These are phyloP conservation scores for Herpetotheres cachinnans DNA, from an alignment of 2,113 vertebrate species.

Conservation along the genomic window DNA sequence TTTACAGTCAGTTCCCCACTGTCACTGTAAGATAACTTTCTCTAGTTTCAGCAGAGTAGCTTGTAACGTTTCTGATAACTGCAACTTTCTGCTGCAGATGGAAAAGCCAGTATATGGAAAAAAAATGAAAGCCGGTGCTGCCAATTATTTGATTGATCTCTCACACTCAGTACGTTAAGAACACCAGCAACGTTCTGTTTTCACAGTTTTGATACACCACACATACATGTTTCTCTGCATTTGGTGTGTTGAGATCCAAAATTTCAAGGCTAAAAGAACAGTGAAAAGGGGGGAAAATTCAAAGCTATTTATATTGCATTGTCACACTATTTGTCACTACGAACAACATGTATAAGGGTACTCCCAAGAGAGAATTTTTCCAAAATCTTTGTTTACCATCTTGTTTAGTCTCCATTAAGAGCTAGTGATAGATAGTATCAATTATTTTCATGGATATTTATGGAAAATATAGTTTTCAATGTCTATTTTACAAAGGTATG, in stretches of 20 bases:
- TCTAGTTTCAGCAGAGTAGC: slow-evolving; percentile 44
- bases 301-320: background rate
- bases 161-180: slow-evolving; percentile 12
- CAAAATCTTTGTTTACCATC: background rate
- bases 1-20: slow-evolving; percentile 47
- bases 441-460: background rate
- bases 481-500: background rate
- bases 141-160: slow-evolving; percentile 18
- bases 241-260: background rate
- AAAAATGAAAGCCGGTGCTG: background rate
- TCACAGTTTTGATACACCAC: background rate
- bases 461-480: background rate
- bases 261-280: background rate
- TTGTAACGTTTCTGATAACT: slow-evolving; percentile 44
- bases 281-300: background rate
- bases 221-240: background rate
- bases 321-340: background rate
- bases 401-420: background rate
- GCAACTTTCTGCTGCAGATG: slow-evolving; percentile 30
- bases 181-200: background rate
- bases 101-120: slow-evolving; percentile 27
- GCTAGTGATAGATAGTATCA: background rate
- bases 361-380: background rate
- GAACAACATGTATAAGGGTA: background rate
- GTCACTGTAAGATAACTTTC: slow-evolving; percentile 44